Evolutionary conservation across 2,797 vertebrate genomes (phyloP).

Genomic region (Babyrousa celebensis): DNA sequence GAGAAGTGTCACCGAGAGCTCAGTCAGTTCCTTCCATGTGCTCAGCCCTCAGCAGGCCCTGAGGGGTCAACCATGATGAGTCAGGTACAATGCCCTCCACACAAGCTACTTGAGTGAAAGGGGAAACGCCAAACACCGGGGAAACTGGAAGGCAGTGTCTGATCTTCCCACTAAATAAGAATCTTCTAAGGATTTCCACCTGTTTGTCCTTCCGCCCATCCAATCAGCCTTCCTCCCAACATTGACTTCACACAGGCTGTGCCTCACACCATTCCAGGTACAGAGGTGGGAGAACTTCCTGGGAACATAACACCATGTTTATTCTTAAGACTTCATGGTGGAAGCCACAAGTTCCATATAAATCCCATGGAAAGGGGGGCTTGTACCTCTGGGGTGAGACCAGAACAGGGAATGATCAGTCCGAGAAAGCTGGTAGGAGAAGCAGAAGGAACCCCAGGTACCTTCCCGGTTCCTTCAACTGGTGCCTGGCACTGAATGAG

Average conservation of each 20-base stretch:
- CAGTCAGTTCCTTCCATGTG: accelerated
- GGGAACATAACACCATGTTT: not conserved
- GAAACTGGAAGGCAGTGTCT: accelerated
- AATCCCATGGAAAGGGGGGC: accelerated
- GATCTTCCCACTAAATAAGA: not conserved
- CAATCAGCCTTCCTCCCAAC: not conserved
- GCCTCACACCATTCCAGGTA: not conserved
- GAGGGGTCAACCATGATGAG: accelerated
- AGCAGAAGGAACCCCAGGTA: accelerated
- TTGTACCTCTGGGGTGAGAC: not conserved
- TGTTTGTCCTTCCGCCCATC: not conserved
- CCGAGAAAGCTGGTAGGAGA: not conserved
- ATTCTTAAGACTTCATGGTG: not conserved
- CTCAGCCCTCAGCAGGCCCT: not conserved
- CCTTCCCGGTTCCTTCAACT: not conserved
- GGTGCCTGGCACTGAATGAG: not conserved
- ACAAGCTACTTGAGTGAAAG: not conserved
- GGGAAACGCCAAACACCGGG: not conserved
- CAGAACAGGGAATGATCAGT: accelerated
- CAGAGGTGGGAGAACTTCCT: not conserved
- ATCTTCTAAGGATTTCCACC: not conserved
- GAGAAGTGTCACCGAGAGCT: accelerated
- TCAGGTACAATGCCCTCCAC: not conserved
- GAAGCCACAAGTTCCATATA: not conserved
- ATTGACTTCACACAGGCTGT: too few species aligned